Base-by-base conservation (phyloP, 2,113 vertebrate genomes). In the Gracilinanus agilis region DNA sequence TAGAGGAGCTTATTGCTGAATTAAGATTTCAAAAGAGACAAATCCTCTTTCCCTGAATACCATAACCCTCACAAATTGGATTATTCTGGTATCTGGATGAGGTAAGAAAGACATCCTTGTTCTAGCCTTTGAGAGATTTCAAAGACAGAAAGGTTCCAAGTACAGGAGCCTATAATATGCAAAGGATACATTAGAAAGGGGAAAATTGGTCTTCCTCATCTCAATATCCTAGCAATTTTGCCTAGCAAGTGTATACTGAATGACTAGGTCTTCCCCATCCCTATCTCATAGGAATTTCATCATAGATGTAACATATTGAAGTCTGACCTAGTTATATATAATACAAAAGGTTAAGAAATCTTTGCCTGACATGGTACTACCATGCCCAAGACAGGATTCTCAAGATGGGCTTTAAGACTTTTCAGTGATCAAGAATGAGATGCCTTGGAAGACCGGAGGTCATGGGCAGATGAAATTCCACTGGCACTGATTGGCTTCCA, bases 401-500 rank as follows among this genome's bases (percentile, higher is more conserved):
- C 2, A 0, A n/a, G 61, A 67, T 67, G 29, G 16, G 34, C 3
- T 67, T 67, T 67, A 34, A 11, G 16, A 67, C 13, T 67, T 67
- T 67, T 34, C 29, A 67, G 29, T 34, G 25, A 61, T 61, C 25
- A 24, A 24, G 7, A 61, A n/a, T 67, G 29, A 34, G 34, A 3
- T 67, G 3, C 29, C 61, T 19, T 34, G 61, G 61, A 67, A 34
- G 29, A 89, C 90, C 19, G n/a, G 12, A 53, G 55, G 75, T 3
- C 19, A 16, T n/a, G 29, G 44, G 21, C 40, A 53, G 24, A 75
- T 29, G 40, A 19, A 24, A 58, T 0, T 44, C 54, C 90, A 88
- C 90, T 89, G 23, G 95, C 98, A 98, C 92, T 98, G 96, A 98
- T 98, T 89, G 96, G 95, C 88, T 97, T 97, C 94, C 97, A 98